Conservation (phyloP, 2,888 invertebrate species). For the Ditula angustiorana region DNA sequence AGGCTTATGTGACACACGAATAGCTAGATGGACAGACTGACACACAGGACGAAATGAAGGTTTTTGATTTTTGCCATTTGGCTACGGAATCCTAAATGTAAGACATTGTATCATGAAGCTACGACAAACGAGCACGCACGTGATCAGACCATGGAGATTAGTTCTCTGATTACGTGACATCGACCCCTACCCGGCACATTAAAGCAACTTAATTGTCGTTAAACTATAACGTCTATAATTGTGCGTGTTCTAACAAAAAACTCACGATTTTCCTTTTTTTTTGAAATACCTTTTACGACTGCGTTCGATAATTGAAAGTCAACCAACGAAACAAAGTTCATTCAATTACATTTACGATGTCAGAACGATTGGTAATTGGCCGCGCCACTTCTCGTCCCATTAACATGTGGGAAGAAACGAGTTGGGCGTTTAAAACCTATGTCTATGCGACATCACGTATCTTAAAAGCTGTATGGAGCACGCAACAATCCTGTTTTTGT, state of each 20-base stretch:
- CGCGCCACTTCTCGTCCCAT: slow-evolving; percentile 33
- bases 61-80: too few relatives aligned
- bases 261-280: slow-evolving; percentile 4
- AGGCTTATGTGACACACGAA: too few relatives aligned
- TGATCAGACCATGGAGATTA: slow-evolving; percentile 78
- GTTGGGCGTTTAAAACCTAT: slow-evolving; percentile 2
- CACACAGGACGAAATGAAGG: too few relatives aligned
- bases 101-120: slow-evolving; percentile 62
- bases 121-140: slow-evolving; percentile 63
- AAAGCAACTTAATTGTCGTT: slow-evolving; percentile 30
- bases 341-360: slow-evolving; percentile 42
- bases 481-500: slow-evolving; percentile 3
- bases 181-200: slow-evolving; percentile 60
- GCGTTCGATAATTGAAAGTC: slow-evolving; percentile 34
- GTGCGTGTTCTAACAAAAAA: slow-evolving; percentile 20
- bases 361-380: slow-evolving; percentile 26
- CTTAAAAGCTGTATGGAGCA: not conserved
- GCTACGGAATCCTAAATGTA: too few relatives aligned
- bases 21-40: too few relatives aligned
- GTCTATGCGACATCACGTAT: slow-evolving; percentile 23
- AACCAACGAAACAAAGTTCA: slow-evolving; percentile 30
- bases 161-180: slow-evolving; percentile 75
- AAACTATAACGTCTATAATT: slow-evolving; percentile 20
- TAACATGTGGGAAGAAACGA: slow-evolving; percentile 40
- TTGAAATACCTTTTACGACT: slow-evolving; percentile 30